Percentiles rank a stretch among this genome's conserved stretches.
These are phyloP conservation scores for Sycophaga agraensis DNA, from an alignment of 1,140 invertebrate genomes.

Conservation along the genomic window DNA sequence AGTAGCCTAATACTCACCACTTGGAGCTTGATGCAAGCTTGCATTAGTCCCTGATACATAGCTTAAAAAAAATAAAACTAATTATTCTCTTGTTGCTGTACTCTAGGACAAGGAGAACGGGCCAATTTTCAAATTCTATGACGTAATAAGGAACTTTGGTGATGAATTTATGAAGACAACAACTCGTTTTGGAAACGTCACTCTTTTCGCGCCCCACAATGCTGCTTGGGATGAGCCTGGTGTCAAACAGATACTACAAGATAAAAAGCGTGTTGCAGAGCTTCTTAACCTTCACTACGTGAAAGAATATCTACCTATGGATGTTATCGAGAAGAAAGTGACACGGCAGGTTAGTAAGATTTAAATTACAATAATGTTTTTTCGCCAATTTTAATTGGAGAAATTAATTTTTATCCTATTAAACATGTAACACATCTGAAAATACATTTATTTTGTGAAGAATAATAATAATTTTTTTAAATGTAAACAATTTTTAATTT, in stretches of 20 bases:
- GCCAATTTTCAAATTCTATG: slow-evolving; percentile 79
- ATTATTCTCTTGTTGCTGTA: not conserved
- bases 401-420: no score
- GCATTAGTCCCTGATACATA: not conserved
- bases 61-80: not conserved
- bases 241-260: slow-evolving; percentile 69
- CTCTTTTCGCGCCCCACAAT: slow-evolving; percentile 87
- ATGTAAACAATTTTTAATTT: no score
- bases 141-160: slow-evolving; percentile 73
- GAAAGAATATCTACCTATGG: slow-evolving; percentile 70
- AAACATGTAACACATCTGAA: no score
- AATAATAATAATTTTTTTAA: no score
- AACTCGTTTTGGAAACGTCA: slow-evolving; percentile 71
- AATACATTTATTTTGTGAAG: no score
- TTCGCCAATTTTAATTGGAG: no score
- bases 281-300: slow-evolving; percentile 81
- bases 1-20: not conserved
- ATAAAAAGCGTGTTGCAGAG: slow-evolving; percentile 69
- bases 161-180: slow-evolving; percentile 74
- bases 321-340: slow-evolving; percentile 72
- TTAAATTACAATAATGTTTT: no score
- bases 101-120: slow-evolving; percentile 75
- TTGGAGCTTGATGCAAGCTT: slow-evolving; percentile 17
- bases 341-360: slow-evolving; percentile 69
- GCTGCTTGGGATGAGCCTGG: slow-evolving; percentile 72